Evolutionary conservation across 2,113 vertebrate genomes (phyloP).

Genomic region (Rana temporaria): DNA sequence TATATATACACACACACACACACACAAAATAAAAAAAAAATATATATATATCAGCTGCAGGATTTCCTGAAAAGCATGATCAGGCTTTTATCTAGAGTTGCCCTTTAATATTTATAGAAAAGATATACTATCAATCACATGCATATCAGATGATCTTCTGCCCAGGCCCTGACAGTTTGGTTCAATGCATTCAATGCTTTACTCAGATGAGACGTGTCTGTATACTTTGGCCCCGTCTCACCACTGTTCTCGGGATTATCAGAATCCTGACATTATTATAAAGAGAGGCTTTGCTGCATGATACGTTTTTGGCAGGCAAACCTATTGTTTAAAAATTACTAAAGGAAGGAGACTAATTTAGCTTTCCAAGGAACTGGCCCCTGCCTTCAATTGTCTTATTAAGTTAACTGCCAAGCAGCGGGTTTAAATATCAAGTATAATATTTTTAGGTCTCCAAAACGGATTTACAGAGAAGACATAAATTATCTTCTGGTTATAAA

Average conservation of each 20-base stretch:
- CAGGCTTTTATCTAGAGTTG: too few species aligned
- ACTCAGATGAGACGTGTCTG: background rate
- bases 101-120: too few species aligned
- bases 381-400: conserved; percentile 65
- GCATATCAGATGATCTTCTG: too few species aligned
- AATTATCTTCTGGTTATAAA: conserved; percentile 36
- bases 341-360: conserved; percentile 64
- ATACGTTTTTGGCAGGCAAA: conserved; percentile 58
- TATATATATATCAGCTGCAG: too few species aligned
- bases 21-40: too few species aligned
- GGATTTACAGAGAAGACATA: conserved; percentile 60
- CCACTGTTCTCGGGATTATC: conserved; percentile 28
- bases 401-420: conserved; percentile 59
- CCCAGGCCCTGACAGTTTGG: background rate
- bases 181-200: background rate
- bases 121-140: too few species aligned
- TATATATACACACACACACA: too few species aligned
- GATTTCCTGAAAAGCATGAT: too few species aligned
- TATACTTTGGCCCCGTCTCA: background rate
- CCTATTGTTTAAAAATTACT: conserved; percentile 65
- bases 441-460: conserved; percentile 56
- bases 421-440: conserved; percentile 47
- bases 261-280: background rate
- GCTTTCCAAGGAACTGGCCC: conserved; percentile 56
- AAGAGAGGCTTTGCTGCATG: conserved; percentile 16